Evolutionary conservation across 2,797 vertebrate species (phyloP), one percentile per base, ranked within the genome.

Genomic region (Xiphorhynchus erythropygius): DNA sequence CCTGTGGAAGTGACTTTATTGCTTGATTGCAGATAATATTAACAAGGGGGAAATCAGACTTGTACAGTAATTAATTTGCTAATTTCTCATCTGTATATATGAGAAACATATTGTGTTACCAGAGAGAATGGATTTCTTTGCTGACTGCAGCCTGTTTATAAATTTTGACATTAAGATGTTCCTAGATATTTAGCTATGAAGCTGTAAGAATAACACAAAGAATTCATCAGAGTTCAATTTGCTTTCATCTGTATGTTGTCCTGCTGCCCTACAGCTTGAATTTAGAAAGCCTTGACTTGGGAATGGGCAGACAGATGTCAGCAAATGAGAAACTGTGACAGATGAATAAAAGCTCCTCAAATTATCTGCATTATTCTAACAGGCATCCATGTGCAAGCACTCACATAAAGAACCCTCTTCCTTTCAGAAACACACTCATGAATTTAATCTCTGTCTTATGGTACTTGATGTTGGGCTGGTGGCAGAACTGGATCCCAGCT

Each of bases 11-110:
- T 33, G 17, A 62, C n/a, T 78, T 77, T 86, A 68, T 82, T 94
- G 80, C 42, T 64, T 78, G 69, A 87, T 46, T 92, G 56, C 80
- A 87, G 91, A 85, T 93, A 88, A 62, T 9, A n/a, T 68, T 79
- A 90, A 70, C 60, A 64, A 89, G 60, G 78, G 70, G 37, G 44
- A 85, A 92, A 94, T 96, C 80, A 97, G 87, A 33, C 30, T 50
- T 69, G 57, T 13, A 35, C 2, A 2, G 65, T 90, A 93, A 90
- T 94, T 85, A 86, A 56, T 62, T 70, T 86, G 62, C 63, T 93
- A 25, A 80, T 87, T 87, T 87, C 65, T 78, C 75, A 59, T 92
- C 59, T 27, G 47, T 11, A 17, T 13, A 62, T 53, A 78, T 89
- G 79, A 90, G 79, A 76, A 74, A 92, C 86, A 73, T 94, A 84